Conservation (phyloP, 2,113 vertebrate genomes). For the Canis aureus region DNA sequence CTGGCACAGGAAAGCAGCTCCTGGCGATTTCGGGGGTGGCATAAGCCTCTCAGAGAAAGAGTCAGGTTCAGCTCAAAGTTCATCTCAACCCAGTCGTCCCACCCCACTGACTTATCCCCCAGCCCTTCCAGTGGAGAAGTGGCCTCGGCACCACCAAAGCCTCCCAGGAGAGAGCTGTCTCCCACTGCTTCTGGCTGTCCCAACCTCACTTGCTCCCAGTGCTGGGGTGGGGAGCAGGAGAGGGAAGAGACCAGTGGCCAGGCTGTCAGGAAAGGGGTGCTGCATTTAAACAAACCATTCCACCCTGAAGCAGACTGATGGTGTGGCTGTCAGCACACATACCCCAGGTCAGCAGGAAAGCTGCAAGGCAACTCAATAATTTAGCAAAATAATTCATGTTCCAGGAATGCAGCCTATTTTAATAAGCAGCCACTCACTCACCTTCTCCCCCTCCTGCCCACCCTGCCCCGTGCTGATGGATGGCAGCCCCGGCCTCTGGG, state of each 20-base stretch:
- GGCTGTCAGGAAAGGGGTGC: not conserved
- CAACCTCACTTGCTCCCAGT: not conserved
- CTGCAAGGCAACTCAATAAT: slow-evolving; percentile 54
- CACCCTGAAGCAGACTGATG: not conserved
- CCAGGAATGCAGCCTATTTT: slow-evolving; percentile 66
- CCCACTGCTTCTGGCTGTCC: not conserved
- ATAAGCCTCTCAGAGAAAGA: slow-evolving; percentile 28
- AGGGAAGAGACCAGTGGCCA: not conserved
- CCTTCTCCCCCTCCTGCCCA: not conserved
- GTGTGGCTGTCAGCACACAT: not conserved
- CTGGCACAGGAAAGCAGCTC: not conserved
- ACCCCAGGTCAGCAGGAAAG: slow-evolving; percentile 29
- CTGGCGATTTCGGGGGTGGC: not conserved
- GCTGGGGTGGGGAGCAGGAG: not conserved
- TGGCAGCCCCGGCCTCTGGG: not conserved
- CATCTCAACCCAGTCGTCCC: not conserved
- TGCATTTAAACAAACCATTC: not conserved
- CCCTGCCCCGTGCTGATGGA: not conserved
- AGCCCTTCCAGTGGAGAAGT: not conserved
- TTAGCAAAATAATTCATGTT: slow-evolving; percentile 63
- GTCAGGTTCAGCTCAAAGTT: not conserved
- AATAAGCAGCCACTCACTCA: slow-evolving; percentile 48
- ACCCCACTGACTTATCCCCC: not conserved
- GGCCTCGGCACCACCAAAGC: not conserved
- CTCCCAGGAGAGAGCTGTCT: not conserved